Base-by-base conservation (phyloP, 2,888 invertebrate genomes). In the Leptinotarsa rubiginosa region DNA sequence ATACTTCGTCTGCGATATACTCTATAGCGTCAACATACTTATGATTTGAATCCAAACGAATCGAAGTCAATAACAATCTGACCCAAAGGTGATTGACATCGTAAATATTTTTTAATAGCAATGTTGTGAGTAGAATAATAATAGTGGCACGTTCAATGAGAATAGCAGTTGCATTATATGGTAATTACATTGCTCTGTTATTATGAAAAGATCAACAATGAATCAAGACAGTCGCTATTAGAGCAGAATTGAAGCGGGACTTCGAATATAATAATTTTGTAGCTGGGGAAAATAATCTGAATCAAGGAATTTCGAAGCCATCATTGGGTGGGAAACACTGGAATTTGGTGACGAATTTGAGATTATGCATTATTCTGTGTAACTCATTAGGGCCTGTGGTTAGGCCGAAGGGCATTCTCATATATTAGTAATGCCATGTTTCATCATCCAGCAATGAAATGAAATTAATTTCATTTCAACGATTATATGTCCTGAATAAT, bases 21-120 rank as follows among this genome's bases (percentile, higher is more conserved):
- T 50, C 49, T 50, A 16, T n/a, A 50, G 41, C 16, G 13, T 16
- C 50, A 50, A 13, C 16, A 16, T 4, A 50, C 50, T 50, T 2
- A 16, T 16, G 16, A 16, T 50, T 50, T n/a, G 50, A 50, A 50
- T 50, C 50, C 50, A n/a, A 50, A 50, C 4, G n/a, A n/a, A 7
- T 50, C 4, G 15, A 56, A 56, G 3, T 56, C 18, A 56, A 13
- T 2, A 10, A 56, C 22, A 56, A 22, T 13, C 12, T 12, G 10
- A 20, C n/a, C 18, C 13, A 20, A n/a, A 56, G 56, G 56, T 56
- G 56, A 56, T 56, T 56, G 56, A 56, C 56, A 56, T 25, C 56
- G 56, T 56, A 15, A 56, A 56, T 56, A 25, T 56, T 20, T 56
- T 22, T 22, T 56, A 22, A 56, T 56, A 22, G 13, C 20, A 56